phyloP scores from a whole-genome alignment of 1,140 invertebrate genomes.

The Apocrypta bakeri region DNA sequence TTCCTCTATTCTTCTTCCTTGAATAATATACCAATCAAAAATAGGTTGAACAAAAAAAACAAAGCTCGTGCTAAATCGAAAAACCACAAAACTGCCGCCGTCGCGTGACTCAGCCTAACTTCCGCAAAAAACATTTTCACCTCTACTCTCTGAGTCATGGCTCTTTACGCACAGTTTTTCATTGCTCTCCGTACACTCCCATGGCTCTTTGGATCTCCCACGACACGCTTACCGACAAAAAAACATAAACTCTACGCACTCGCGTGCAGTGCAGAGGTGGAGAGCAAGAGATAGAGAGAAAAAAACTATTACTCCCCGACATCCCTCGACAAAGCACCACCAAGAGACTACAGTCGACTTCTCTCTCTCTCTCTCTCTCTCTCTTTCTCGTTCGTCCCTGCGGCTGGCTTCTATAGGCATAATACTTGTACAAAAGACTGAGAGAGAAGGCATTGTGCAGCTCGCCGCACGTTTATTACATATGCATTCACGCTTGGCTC shows the following conservation, averaged over 20 bases:
- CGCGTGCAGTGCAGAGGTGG: too few relatives aligned
- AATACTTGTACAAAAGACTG: neutral
- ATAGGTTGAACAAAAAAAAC: neutral
- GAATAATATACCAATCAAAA: too few relatives aligned
- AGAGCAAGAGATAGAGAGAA: too few relatives aligned
- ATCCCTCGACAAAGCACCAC: neutral
- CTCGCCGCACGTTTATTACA: conserved; percentile 25
- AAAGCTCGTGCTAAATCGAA: neutral
- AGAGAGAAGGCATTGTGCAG: neutral
- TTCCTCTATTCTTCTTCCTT: too few relatives aligned
- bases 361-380: too few relatives aligned
- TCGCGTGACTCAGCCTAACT: neutral
- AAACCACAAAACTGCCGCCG: neutral
- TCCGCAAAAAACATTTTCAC: neutral
- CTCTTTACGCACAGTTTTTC: neutral
- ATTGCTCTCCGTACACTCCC: neutral
- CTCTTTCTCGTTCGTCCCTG: too few relatives aligned
- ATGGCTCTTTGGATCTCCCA: too few relatives aligned
- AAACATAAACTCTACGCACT: too few relatives aligned
- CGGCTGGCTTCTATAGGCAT: too few relatives aligned
- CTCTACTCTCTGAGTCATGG: neutral
- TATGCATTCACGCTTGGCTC: conserved; percentile 34
- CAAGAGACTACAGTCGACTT: too few relatives aligned
- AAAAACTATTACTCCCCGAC: conserved; percentile 5
- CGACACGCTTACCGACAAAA: too few relatives aligned